A percentile compares a stretch with the other conserved stretches of the same genome.
These are phyloP conservation scores for Sterna hirundo DNA, from an alignment of 2,113 vertebrate genomes.

Conservation along the genomic window DNA sequence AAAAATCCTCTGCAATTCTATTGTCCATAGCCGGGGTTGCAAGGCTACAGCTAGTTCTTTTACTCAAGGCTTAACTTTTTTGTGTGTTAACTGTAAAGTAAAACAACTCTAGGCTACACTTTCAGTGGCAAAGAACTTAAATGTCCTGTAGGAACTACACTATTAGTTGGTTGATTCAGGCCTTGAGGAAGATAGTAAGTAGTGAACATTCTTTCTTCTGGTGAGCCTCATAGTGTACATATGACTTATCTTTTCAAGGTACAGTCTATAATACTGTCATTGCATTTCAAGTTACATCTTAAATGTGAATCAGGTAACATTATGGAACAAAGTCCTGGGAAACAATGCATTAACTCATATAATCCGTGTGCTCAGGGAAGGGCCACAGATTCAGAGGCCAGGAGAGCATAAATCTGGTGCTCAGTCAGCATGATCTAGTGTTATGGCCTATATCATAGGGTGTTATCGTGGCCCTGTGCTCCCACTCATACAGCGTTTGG, in stretches of 20 bases:
- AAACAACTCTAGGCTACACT: background rate
- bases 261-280: background rate
- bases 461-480: background rate
- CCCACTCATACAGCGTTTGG: background rate
- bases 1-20: background rate
- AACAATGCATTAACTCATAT: background rate
- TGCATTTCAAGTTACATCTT: background rate
- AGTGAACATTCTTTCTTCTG: background rate
- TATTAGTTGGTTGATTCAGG: background rate
- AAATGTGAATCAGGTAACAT: background rate
- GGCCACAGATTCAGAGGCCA: background rate
- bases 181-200: background rate
- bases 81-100: background rate
- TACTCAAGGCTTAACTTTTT: background rate
- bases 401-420: background rate
- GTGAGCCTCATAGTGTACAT: background rate
- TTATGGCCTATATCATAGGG: rapidly evolving
- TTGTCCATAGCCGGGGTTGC: background rate
- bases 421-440: background rate
- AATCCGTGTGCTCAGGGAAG: background rate
- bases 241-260: background rate
- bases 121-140: background rate
- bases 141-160: background rate
- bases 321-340: background rate
- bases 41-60: background rate